Conservation (phyloP, 1,140 invertebrate species). For the Heliconius eleuchia region DNA sequence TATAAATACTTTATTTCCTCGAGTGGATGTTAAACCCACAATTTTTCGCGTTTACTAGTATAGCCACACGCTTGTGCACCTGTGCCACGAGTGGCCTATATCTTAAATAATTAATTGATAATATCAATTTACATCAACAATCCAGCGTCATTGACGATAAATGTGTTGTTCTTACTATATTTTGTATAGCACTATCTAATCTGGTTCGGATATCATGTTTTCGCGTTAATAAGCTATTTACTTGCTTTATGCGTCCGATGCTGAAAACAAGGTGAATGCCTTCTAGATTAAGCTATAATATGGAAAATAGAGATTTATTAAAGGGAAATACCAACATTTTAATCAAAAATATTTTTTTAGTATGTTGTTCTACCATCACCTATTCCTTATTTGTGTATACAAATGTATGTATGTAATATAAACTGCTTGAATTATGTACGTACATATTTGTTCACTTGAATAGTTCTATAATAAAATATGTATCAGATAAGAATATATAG, state of each 20-base stretch:
- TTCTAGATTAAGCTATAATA: conserved; percentile 2
- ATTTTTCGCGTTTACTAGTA: no score
- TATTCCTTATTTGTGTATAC: no score
- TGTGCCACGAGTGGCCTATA: not conserved
- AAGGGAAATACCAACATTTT: no score
- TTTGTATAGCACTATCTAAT: not conserved
- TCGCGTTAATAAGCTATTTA: conserved; percentile 1
- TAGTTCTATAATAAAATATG: not conserved
- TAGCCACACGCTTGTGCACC: no score
- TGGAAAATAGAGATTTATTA: not conserved
- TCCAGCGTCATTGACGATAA: not conserved
- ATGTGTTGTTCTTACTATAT: not conserved
- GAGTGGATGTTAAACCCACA: no score
- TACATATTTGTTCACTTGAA: no score
- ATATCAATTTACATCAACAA: no score
- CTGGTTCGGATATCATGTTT: not conserved
- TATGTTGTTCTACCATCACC: no score
- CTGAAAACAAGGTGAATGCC: conserved; percentile 12
- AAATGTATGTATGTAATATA: no score
- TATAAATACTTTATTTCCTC: no score
- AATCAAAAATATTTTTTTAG: no score
- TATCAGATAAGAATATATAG: not conserved
- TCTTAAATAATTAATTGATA: not conserved
- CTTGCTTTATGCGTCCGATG: not conserved
- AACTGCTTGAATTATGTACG: no score